Conservation (phyloP, 2,888 invertebrate species). For the Metacarcinus magister region DNA sequence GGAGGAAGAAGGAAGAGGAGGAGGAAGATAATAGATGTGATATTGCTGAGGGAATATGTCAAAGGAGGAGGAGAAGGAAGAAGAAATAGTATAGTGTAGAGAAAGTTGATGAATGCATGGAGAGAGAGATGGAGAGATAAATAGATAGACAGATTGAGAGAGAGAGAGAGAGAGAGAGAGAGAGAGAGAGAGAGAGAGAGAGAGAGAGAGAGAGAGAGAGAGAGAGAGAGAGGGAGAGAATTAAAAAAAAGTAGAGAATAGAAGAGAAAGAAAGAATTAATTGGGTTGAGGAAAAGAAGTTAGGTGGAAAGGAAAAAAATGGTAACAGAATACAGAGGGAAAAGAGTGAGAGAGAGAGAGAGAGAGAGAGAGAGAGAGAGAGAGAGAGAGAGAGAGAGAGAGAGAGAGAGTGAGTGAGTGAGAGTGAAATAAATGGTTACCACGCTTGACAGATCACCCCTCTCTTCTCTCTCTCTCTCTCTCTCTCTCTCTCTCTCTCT, state of each 20-base stretch:
- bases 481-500: conserved; percentile 12
- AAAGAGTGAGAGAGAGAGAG: not conserved
- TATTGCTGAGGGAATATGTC: no score
- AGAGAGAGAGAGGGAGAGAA: not conserved
- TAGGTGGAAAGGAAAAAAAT: not conserved
- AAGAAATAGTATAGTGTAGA: not conserved
- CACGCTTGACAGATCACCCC: conserved; percentile 41
- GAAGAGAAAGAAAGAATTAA: not conserved
- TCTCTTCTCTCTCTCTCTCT: not conserved
- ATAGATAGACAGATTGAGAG: no score
- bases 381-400: not conserved
- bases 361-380: not conserved
- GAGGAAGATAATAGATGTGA: not conserved
- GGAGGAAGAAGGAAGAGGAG: conserved; percentile 11
- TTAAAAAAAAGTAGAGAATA: not conserved
- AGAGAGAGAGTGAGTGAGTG: not conserved
- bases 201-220: not conserved
- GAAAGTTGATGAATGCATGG: not conserved
- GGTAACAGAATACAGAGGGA: not conserved
- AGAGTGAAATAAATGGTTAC: conserved; percentile 38
- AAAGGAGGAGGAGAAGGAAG: conserved; percentile 8
- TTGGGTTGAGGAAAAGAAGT: not conserved
- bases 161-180: no score
- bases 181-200: not conserved
- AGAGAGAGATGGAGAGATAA: not conserved